A percentile compares a stretch with the other conserved stretches of the same genome.
phyloP scores from a whole-genome alignment of 2,797 vertebrate genomes.

The Xenopus petersii region DNA sequence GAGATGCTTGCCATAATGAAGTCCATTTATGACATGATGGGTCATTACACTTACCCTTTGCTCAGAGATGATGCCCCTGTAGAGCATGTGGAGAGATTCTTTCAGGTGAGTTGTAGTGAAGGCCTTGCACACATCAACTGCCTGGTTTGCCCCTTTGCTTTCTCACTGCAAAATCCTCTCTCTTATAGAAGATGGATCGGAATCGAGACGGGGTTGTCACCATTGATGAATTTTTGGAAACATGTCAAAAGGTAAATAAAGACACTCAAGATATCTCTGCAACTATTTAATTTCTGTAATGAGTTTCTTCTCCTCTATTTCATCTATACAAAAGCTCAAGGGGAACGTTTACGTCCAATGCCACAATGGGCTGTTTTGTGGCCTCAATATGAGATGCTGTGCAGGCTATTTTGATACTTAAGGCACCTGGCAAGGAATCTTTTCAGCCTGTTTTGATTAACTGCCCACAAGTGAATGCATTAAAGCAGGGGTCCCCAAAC shows the following conservation, averaged over 20 bases:
- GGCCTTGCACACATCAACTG: background rate
- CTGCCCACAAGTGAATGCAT: no score
- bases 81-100: slow-evolving; percentile 91
- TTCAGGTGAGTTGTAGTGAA: slow-evolving; percentile 73
- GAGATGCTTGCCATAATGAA: slow-evolving; percentile 94
- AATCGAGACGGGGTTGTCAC: slow-evolving; percentile 93
- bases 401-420: no score
- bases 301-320: no score
- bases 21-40: slow-evolving; percentile 98
- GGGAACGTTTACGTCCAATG: no score
- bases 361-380: no score
- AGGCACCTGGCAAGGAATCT: no score
- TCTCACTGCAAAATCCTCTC: background rate
- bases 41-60: slow-evolving; percentile 83
- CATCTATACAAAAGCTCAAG: background rate
- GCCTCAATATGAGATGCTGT: no score
- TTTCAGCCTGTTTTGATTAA: no score
- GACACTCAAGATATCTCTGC: background rate
- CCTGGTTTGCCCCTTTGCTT: background rate
- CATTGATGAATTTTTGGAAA: slow-evolving; percentile 95
- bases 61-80: slow-evolving; percentile 75
- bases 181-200: slow-evolving; percentile 91
- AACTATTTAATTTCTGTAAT: no score
- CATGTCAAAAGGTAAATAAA: slow-evolving; percentile 86
- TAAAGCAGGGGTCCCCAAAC: no score